Conservation (phyloP, 2,888 invertebrate genomes). For the Dysmachus trigonus region DNA sequence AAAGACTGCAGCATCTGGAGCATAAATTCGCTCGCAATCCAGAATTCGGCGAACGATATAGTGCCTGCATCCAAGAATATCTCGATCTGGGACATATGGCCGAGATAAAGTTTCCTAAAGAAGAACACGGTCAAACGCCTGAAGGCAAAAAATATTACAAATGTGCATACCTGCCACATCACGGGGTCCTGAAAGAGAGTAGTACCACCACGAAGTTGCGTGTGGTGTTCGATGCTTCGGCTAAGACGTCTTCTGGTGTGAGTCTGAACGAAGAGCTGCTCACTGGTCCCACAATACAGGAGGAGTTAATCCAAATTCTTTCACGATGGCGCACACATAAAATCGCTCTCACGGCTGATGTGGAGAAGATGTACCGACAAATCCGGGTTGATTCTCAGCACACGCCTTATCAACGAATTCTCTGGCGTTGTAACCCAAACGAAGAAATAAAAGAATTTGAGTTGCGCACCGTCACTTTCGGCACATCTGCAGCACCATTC, state of each 20-base stretch:
- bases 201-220: neutral
- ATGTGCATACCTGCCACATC: neutral
- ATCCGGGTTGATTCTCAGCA: neutral
- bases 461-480: too few species aligned
- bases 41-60: too few species aligned
- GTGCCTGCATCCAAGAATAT: too few species aligned
- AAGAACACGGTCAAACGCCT: too few species aligned
- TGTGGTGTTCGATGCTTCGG: neutral
- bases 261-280: neutral
- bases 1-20: too few species aligned
- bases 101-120: too few species aligned
- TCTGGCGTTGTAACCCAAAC: too few species aligned
- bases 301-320: neutral
- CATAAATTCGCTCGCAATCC: too few species aligned
- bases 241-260: neutral
- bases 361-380: neutral
- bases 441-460: too few species aligned
- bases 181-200: neutral
- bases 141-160: too few species aligned
- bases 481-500: too few species aligned
- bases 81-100: too few species aligned
- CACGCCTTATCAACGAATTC: neutral
- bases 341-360: neutral
- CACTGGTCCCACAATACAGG: neutral
- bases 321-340: neutral